Evolutionary conservation across 2,888 invertebrate species (phyloP).

Genomic region (Campoplex capitator): DNA sequence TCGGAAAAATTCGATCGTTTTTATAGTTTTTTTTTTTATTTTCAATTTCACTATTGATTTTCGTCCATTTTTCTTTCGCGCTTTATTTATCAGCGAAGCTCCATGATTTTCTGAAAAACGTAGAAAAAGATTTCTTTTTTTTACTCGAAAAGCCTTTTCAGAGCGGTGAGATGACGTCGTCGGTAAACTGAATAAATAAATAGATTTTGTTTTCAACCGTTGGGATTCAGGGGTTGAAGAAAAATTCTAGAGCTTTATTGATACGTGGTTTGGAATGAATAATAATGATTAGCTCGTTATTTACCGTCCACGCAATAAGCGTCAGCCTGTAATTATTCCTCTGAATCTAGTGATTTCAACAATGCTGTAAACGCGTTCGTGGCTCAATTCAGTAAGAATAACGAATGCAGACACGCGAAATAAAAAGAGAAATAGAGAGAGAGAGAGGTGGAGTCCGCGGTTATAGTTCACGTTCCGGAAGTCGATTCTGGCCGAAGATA

Average conservation of each 20-base stretch:
- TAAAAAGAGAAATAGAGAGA: background rate
- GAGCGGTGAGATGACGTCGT: no score
- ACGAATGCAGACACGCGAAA: constrained; percentile 15
- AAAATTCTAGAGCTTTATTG: background rate
- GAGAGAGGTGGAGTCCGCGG: constrained; percentile 3
- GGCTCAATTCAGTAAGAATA: constrained; percentile 8
- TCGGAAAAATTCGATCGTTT: no score
- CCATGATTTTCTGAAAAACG: no score
- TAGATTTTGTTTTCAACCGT: background rate
- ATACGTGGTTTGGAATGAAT: background rate
- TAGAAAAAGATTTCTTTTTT: no score
- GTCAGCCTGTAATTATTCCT: background rate
- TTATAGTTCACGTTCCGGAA: constrained; percentile 70
- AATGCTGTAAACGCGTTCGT: background rate
- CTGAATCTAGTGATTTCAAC: background rate
- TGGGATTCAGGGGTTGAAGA: no score
- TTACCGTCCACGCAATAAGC: background rate
- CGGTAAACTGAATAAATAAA: background rate
- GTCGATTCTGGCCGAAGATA: constrained; percentile 70
- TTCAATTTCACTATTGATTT: no score
- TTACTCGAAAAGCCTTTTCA: no score
- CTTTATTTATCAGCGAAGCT: no score
- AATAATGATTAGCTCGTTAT: background rate
- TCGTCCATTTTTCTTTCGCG: no score
- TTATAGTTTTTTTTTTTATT: no score